phyloP scores from a whole-genome alignment of 2,888 invertebrate genomes.

The Coelopa pilipes region DNA sequence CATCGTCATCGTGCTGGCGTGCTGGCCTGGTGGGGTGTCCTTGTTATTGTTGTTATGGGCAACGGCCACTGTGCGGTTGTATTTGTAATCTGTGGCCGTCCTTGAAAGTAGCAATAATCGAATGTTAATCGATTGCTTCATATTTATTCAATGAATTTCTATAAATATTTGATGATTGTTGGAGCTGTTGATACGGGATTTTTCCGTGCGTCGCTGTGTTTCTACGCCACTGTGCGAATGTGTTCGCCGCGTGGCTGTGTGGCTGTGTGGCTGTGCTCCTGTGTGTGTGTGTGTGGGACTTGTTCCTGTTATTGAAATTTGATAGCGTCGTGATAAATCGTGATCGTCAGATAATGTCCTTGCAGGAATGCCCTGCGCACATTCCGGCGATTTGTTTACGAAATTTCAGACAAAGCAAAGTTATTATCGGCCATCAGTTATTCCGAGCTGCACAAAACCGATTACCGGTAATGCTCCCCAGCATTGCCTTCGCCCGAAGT shows the following conservation, averaged over 20 bases:
- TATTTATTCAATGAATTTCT: conserved; percentile 9
- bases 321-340: conserved; percentile 11
- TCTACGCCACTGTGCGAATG: neutral
- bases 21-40: neutral
- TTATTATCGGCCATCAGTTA: too few species aligned
- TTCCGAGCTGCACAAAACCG: too few species aligned
- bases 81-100: neutral
- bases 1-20: neutral
- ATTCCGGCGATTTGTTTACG: too few species aligned
- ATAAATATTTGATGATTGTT: neutral
- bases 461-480: too few species aligned
- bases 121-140: neutral
- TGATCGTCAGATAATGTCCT: conserved; percentile 2
- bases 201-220: neutral
- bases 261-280: neutral
- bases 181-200: neutral
- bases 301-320: conserved; percentile 2
- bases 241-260: neutral
- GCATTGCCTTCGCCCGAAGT: too few species aligned
- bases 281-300: neutral
- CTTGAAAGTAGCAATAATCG: neutral
- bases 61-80: too few species aligned
- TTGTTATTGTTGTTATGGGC: neutral
- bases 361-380: neutral
- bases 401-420: too few species aligned